These are phyloP conservation scores for Drosophila kanekoi DNA, from an alignment of 2,888 invertebrate genomes.

Conservation along the genomic window DNA sequence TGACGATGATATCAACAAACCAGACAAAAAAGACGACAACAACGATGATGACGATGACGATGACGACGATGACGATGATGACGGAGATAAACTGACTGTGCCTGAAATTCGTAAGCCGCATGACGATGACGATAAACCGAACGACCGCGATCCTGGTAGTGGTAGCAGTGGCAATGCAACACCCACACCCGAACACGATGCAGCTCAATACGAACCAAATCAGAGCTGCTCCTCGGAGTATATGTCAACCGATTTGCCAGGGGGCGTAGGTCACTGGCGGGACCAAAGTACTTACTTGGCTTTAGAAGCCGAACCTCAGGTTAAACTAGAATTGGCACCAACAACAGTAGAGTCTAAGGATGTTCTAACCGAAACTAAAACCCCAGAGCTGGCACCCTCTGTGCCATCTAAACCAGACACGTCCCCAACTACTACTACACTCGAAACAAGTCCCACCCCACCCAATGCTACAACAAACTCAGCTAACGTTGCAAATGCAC, in stretches of 20 bases:
- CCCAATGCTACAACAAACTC: conserved; percentile 50
- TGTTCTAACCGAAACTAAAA: conserved; percentile 68
- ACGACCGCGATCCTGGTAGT: conserved; percentile 88
- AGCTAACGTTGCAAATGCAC: conserved; percentile 80
- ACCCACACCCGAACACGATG: conserved; percentile 75
- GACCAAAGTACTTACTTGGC: conserved; percentile 92
- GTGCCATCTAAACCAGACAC: conserved; percentile 34
- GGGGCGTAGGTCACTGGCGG: conserved; percentile 92
- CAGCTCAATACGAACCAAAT: conserved; percentile 57
- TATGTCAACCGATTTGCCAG: conserved; percentile 90
- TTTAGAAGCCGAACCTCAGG: conserved; percentile 86
- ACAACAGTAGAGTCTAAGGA: conserved; percentile 45
- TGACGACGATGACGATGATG: conserved; percentile 86
- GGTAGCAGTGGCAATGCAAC: conserved; percentile 86
- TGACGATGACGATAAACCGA: conserved; percentile 86
- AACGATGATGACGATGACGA: conserved; percentile 85
- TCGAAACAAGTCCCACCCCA: conserved; percentile 52
- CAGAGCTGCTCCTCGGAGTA: conserved; percentile 87
- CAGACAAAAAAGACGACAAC: conserved; percentile 86
- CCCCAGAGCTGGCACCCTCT: conserved; percentile 45
- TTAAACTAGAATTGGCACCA: conserved; percentile 55
- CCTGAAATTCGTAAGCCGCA: conserved; percentile 82
- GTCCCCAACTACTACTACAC: conserved; percentile 19
- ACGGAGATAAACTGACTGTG: conserved; percentile 80
- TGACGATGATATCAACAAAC: conserved; percentile 52